Conservation (phyloP, 2,113 vertebrate species). For the Scortum barcoo region DNA sequence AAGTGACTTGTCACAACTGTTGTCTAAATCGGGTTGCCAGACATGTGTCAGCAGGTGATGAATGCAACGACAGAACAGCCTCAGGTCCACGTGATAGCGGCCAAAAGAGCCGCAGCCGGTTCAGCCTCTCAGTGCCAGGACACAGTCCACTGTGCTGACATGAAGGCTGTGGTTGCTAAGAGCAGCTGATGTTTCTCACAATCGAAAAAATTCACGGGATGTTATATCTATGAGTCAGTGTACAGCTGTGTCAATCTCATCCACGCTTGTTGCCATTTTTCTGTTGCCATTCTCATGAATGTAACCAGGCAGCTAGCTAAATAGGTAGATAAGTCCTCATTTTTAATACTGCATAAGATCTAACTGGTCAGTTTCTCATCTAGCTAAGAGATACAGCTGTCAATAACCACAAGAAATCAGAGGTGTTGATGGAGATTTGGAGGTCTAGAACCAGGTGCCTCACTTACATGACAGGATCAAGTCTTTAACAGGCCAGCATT, state of each 20-base stretch:
- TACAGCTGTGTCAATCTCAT: neutral
- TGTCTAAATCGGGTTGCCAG: slow-evolving; percentile 15
- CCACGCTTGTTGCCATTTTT: neutral
- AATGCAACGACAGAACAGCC: slow-evolving; percentile 3
- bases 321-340: neutral
- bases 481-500: neutral
- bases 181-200: neutral
- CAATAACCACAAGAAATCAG: neutral
- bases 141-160: neutral
- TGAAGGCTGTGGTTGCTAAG: neutral
- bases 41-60: slow-evolving; percentile 12
- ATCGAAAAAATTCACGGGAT: too few relatives aligned
- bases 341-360: neutral
- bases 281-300: neutral
- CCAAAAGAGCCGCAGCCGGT: neutral
- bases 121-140: neutral
- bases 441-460: too few relatives aligned
- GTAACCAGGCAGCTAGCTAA: neutral
- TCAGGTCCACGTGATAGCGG: neutral
- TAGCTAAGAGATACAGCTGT: neutral
- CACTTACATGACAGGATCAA: neutral
- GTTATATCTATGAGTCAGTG: neutral
- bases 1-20: neutral
- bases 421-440: neutral
- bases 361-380: neutral